These are phyloP conservation scores for Idaea straminata DNA, from an alignment of 2,888 invertebrate genomes.

Conservation along the genomic window DNA sequence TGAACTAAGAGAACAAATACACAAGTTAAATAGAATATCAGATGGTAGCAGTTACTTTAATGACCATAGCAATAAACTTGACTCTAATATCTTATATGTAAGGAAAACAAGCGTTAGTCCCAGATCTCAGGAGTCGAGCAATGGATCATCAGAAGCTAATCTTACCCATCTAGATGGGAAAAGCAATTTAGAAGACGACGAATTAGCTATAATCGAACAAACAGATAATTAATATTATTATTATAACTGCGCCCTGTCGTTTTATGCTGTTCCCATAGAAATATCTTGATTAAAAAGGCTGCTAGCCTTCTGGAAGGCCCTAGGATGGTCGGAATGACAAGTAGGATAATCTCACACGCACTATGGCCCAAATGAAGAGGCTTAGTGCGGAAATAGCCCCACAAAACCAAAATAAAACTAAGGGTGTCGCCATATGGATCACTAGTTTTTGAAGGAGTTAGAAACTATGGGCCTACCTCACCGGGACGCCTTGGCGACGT, in stretches of 20 bases:
- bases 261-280: not conserved
- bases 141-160: conserved; percentile 69
- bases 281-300: not conserved
- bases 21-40: conserved; percentile 70
- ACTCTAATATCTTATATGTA: conserved; percentile 65
- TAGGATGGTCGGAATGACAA: too few relatives aligned
- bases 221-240: conserved; percentile 40
- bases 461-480: too few relatives aligned
- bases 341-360: too few relatives aligned
- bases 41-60: conserved; percentile 60
- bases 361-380: too few relatives aligned
- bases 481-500: too few relatives aligned
- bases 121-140: conserved; percentile 68
- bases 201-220: conserved; percentile 66
- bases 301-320: too few relatives aligned
- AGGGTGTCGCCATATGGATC: too few relatives aligned
- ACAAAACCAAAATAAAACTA: too few relatives aligned
- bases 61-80: conserved; percentile 47
- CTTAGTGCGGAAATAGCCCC: too few relatives aligned
- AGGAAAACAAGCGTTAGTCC: conserved; percentile 68
- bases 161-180: conserved; percentile 60
- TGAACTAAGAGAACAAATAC: conserved; percentile 70
- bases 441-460: too few relatives aligned
- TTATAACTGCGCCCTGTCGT: not conserved
- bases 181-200: conserved; percentile 71